These are phyloP conservation scores for Phoxinus dragarum DNA, from an alignment of 2,797 vertebrate genomes.

Conservation along the genomic window DNA sequence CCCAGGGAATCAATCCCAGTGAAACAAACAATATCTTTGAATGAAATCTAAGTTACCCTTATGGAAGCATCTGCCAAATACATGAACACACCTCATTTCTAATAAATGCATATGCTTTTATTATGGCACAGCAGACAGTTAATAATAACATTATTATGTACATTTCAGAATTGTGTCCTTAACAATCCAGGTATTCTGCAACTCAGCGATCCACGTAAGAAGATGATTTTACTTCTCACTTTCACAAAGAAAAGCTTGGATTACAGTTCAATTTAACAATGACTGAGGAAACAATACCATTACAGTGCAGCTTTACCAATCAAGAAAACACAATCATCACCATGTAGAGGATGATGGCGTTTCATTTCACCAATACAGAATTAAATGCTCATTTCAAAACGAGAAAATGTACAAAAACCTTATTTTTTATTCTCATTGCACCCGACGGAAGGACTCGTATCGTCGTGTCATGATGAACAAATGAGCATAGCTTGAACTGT, in stretches of 20 bases:
- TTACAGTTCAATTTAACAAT: not conserved
- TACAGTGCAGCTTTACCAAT: not conserved
- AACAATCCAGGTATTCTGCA: not conserved
- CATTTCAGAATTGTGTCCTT: not conserved
- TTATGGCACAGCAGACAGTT: not conserved
- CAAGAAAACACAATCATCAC: not conserved
- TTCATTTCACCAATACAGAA: constrained; percentile 1
- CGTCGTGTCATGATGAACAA: constrained; percentile 61
- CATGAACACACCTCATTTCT: not conserved
- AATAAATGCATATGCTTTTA: not conserved
- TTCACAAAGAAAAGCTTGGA: not conserved
- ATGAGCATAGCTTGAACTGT: constrained; percentile 66
- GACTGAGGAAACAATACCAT: not conserved
- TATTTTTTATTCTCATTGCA: constrained; percentile 58
- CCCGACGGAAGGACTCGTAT: constrained; percentile 61
- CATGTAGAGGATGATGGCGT: not conserved
- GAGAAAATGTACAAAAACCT: constrained; percentile 41
- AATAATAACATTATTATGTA: not conserved
- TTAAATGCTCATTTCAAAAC: constrained; percentile 43
- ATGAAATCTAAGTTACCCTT: not conserved
- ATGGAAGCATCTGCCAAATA: not conserved
- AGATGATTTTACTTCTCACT: not conserved
- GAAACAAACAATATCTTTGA: not conserved
- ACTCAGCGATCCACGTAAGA: not conserved
- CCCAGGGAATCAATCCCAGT: not conserved